These are phyloP conservation scores for Napeogenes inachia DNA, from an alignment of 2,888 invertebrate genomes.

Conservation along the genomic window DNA sequence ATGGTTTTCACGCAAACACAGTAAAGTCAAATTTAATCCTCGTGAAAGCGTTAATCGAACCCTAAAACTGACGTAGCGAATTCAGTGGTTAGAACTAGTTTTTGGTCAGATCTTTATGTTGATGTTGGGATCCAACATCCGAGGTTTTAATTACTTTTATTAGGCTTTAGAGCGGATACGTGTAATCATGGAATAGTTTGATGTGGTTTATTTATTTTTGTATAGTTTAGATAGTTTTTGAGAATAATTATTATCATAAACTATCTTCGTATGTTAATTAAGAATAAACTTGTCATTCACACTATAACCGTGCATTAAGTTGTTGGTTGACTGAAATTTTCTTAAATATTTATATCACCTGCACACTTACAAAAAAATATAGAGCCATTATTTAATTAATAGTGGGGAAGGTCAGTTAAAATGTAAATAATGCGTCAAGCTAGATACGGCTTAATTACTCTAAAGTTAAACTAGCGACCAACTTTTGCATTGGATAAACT, in stretches of 20 bases:
- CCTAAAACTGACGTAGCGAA: constrained; percentile 24
- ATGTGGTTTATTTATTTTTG: background rate
- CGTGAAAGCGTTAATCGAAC: constrained; percentile 26
- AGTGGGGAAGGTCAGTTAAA: background rate
- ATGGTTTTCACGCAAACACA: constrained; percentile 36
- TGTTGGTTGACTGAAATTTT: too few relatives aligned
- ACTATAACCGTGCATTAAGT: too few relatives aligned
- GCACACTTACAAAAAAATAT: background rate
- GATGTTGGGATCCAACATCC: constrained; percentile 55
- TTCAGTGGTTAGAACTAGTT: constrained; percentile 57
- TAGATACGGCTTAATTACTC: constrained; percentile 50
- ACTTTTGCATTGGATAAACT: constrained; percentile 49
- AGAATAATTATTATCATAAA: too few relatives aligned
- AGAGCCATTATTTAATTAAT: background rate
- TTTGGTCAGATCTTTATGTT: constrained; percentile 56
- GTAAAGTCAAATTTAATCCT: constrained; percentile 49
- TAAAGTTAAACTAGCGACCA: constrained; percentile 53
- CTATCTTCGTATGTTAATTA: too few relatives aligned
- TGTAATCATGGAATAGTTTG: background rate
- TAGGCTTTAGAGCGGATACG: background rate
- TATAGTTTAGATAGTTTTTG: too few relatives aligned
- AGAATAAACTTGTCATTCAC: too few relatives aligned
- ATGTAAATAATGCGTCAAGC: constrained; percentile 29
- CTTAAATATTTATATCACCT: too few relatives aligned
- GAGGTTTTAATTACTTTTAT: constrained; percentile 59